phyloP scores from a whole-genome alignment of 2,797 vertebrate species.

The Lemur catta region DNA sequence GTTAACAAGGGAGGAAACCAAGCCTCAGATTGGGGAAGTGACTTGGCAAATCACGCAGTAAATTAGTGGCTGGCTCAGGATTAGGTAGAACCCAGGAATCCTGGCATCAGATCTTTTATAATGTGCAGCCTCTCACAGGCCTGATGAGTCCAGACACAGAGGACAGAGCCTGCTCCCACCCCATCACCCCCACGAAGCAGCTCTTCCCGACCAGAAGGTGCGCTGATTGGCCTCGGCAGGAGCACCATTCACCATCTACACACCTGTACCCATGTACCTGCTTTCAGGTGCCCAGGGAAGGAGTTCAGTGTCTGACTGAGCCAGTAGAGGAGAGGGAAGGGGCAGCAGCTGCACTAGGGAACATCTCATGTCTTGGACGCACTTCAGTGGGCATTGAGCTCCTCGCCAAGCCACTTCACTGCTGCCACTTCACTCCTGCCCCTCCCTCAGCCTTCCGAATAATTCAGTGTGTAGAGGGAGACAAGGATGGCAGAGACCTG shows the following conservation, averaged over 20 bases:
- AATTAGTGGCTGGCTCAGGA: background rate
- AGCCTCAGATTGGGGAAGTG: background rate
- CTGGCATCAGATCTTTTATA: background rate
- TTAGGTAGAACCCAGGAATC: background rate
- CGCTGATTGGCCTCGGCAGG: background rate
- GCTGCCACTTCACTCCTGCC: background rate
- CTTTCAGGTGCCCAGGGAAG: background rate
- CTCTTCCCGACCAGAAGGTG: background rate
- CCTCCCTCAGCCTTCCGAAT: background rate
- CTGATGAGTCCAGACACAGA: background rate
- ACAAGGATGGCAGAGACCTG: background rate
- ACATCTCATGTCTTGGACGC: background rate
- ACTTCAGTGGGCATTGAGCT: background rate
- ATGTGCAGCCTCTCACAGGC: background rate
- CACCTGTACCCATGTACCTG: background rate
- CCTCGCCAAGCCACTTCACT: background rate
- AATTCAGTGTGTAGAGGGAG: accelerated
- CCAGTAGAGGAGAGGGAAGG: background rate
- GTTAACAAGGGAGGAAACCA: background rate
- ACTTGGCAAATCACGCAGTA: background rate
- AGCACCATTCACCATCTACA: background rate
- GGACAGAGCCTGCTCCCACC: background rate
- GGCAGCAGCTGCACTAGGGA: too few species aligned
- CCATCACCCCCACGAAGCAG: background rate
- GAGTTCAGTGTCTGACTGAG: background rate